Conservation (phyloP, 2,113 vertebrate genomes). For the Rallus limicola region DNA sequence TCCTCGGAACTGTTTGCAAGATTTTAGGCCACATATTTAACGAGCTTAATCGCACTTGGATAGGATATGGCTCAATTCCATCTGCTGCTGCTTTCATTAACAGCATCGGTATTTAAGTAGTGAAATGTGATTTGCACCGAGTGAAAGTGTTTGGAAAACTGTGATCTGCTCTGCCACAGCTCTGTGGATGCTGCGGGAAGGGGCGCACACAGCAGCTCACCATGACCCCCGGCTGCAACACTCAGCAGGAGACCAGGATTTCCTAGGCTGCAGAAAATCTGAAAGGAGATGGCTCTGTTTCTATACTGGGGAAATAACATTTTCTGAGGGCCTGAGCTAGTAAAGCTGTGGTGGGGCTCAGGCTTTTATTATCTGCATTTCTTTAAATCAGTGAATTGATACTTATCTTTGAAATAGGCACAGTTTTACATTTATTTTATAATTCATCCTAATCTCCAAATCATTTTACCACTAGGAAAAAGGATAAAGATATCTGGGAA, state of each 20-base stretch:
- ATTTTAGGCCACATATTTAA: neutral
- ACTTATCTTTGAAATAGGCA: neutral
- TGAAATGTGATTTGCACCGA: neutral
- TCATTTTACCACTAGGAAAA: neutral
- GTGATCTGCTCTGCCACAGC: neutral
- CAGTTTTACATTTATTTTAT: neutral
- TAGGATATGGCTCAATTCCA: neutral
- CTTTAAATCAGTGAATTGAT: neutral
- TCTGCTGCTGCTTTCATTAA: neutral
- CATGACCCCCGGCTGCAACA: neutral
- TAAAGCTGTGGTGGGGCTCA: neutral
- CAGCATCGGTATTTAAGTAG: neutral
- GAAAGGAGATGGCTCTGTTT: accelerated
- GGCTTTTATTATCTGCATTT: neutral
- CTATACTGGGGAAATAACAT: accelerated
- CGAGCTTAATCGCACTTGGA: neutral
- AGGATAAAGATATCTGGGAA: neutral
- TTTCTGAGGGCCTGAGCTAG: neutral
- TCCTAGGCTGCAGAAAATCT: neutral
- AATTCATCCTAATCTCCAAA: neutral
- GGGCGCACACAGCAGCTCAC: neutral
- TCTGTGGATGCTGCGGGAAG: neutral
- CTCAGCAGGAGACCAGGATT: neutral
- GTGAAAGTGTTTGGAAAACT: neutral
- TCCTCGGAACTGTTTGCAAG: neutral